Evolutionary conservation across 1,140 invertebrate genomes (phyloP), one percentile per base, ranked within the genome.

Genomic region (Scaptomyza pallida): DNA sequence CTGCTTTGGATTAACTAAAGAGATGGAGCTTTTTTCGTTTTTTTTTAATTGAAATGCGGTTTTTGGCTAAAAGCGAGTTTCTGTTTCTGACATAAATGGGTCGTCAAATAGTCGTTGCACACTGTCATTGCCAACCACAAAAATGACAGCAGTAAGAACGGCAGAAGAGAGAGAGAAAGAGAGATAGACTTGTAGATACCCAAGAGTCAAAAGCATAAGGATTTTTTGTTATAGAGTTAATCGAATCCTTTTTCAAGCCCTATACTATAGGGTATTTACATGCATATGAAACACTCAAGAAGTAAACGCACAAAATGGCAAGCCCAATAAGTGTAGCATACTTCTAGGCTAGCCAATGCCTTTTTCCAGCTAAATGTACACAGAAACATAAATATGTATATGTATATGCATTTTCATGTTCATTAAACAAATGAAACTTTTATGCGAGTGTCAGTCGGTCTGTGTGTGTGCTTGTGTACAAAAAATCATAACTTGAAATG

Each of bases 401-500:
- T 17, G 15, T 54, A 23, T 70, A 60, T 68, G 59, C 68, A 79
- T 61, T 63, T 73, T 70, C 63, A 78, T 83, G 69, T 77, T 57
- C 72, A 69, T 78, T 57, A 69, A 59, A 62, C 45, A 62, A 79
- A 72, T 72, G 62, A 75, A 75, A 79, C 48, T 63, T 80, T 56
- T 67, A 68, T 75, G 61, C 44, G 47, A 21, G n/a, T 9, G n/a
- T 12, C 1, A n/a, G 13, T 67, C 40, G 15, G 37, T 54, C 52
- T 47, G 26, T 35, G 12, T 45, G 17, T 41, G 51, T 60, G 52
- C 72, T 52, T 37, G 61, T 13, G 40, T 26, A 19, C 23, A 47
- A 41, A 52, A 86, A 86, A 86, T 82, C 81, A 86, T 86, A 86
- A 88, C 82, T 78, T 75, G 71, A 82, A 88, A 88, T 86, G 78